Evolutionary conservation across 2,888 invertebrate species (phyloP).

Genomic region (Choristoneura rosaceana): DNA sequence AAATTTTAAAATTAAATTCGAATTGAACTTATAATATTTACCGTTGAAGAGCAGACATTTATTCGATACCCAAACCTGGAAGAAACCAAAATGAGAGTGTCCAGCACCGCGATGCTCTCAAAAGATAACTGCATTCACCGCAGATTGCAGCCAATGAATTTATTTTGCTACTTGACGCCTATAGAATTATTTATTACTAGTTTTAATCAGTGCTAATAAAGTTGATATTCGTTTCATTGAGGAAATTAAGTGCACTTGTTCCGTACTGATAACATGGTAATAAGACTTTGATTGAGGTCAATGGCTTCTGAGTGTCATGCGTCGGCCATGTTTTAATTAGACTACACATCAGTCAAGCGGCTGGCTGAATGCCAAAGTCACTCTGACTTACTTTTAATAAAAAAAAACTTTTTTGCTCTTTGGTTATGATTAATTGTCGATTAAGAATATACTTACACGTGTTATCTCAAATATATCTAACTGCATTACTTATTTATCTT

Average conservation of each 20-base stretch:
- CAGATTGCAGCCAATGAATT: conserved; percentile 13
- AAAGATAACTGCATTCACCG: not conserved
- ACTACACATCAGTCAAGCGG: conserved; percentile 21
- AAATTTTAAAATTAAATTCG: too few species aligned
- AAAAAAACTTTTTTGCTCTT: not conserved
- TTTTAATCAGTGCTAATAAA: not conserved
- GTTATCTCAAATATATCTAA: not conserved
- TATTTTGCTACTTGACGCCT: conserved; percentile 15
- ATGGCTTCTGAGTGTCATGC: conserved; percentile 30
- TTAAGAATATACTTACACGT: not conserved
- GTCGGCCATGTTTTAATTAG: conserved; percentile 25
- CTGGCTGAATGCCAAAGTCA: conserved; percentile 37
- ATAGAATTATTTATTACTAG: conserved; percentile 2
- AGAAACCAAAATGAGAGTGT: conserved; percentile 1
- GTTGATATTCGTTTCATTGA: not conserved
- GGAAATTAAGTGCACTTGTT: conserved; percentile 9
- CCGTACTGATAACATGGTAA: conserved; percentile 16
- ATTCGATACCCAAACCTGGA: not conserved
- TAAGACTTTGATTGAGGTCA: conserved; percentile 40
- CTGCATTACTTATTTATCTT: not conserved
- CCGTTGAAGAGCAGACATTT: not conserved
- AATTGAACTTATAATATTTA: too few species aligned
- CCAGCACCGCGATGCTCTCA: conserved; percentile 10
- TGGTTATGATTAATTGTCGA: not conserved
- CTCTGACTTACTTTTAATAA: conserved; percentile 17